Base-by-base conservation (phyloP, 2,113 vertebrate species). In the Heterocephalus glaber region DNA sequence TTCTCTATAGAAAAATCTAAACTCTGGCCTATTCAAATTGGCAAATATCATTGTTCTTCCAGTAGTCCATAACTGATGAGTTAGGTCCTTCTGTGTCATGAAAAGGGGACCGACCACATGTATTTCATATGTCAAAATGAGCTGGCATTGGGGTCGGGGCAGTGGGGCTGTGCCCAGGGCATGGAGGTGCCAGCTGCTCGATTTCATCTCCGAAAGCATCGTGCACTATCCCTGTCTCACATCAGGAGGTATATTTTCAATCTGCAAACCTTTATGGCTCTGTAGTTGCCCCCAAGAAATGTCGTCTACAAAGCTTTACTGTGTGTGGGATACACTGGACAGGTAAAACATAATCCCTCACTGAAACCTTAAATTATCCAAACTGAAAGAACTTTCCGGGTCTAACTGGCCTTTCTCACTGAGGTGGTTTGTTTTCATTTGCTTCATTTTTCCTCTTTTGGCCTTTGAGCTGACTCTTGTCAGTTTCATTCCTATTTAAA, bases 401-500 rank as follows among this genome's bases (percentile, higher is more conserved):
- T 82, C 79, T 86, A 16, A 95, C 41, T 93, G 90, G 81, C 95
- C 89, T 96, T 96, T 97, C 94, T 96, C 72, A 60, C 95, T 76
- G 82, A 96, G 87, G 61, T 86, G 61, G 90, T 96, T 96, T 97
- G 90, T 97, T 97, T 97, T 97, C 58, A 68, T 96, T 97, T 97
- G 90, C 95, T 97, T 95, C 10, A 2, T 94, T 95, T 95, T 94
- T 96, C 85, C 41, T 38, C 85, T 97, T 95, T 97, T 82, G 90
- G 90, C 84, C 87, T 96, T 44, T 58, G 90, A 91, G 95, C 92
- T 85, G 95, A 90, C 79, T 95, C 95, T 96, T 76, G 90, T 96
- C 66, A 84, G 97, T 98, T 98, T 97, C 97, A 1, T 89, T 96
- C 95, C 97, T 98, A 97, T 98, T 98, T 98, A 95, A 96, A 97